These are phyloP conservation scores for Drosophila insularis DNA, from an alignment of 1,140 invertebrate species.

Conservation along the genomic window DNA sequence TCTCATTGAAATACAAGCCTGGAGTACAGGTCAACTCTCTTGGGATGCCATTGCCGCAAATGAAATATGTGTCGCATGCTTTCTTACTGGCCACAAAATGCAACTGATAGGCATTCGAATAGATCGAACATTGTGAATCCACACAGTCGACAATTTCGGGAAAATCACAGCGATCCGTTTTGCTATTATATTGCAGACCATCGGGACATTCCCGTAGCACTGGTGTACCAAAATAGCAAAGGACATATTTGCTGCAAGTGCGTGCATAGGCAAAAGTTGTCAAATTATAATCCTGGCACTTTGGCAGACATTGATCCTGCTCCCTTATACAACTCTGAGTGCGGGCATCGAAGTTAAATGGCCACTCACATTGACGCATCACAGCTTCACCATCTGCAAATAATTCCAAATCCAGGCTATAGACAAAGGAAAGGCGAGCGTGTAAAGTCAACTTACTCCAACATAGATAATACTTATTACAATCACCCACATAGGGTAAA, in stretches of 20 bases:
- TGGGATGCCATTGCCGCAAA: conserved; percentile 61
- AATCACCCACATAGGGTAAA: conserved; percentile 61
- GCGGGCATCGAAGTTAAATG: conserved; percentile 47
- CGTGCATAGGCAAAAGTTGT: conserved; percentile 65
- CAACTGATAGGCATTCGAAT: conserved; percentile 52
- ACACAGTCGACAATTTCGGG: conserved; percentile 74
- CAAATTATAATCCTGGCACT: conserved; percentile 22
- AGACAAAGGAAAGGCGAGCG: too few species aligned
- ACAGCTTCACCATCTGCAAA: conserved; percentile 48
- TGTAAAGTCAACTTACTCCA: conserved; percentile 33
- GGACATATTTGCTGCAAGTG: conserved; percentile 74
- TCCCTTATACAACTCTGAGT: conserved; percentile 50
- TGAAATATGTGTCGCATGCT: conserved; percentile 62
- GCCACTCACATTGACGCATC: conserved; percentile 36
- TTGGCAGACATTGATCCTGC: conserved; percentile 33
- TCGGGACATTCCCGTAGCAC: conserved; percentile 66
- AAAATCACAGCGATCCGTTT: conserved; percentile 74
- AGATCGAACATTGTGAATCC: conserved; percentile 64
- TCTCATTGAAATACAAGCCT: conserved; percentile 62
- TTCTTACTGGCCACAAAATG: conserved; percentile 63
- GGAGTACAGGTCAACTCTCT: conserved; percentile 35
- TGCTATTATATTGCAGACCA: conserved; percentile 66
- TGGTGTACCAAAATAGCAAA: conserved; percentile 63
- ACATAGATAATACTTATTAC: conserved; percentile 60
- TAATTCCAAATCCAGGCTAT: too few species aligned